These are phyloP conservation scores for Narcine bancroftii DNA, from an alignment of 2,113 vertebrate genomes.

Conservation along the genomic window DNA sequence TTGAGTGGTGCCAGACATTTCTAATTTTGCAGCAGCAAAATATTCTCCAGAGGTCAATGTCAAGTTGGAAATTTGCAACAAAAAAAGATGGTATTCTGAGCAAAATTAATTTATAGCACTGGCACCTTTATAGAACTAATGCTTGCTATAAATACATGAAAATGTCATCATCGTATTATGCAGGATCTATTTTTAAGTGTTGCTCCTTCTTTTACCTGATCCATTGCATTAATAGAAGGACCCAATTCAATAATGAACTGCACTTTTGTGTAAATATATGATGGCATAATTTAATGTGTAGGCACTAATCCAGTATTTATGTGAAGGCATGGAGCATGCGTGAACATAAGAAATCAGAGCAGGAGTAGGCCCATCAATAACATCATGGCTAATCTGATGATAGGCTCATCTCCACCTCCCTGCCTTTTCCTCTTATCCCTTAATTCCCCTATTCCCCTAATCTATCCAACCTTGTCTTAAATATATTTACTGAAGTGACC, in stretches of 20 bases:
- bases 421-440: too few species aligned
- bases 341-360: too few species aligned
- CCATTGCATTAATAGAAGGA: not conserved
- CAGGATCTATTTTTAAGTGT: not conserved
- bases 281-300: not conserved
- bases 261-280: too few species aligned
- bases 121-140: not conserved
- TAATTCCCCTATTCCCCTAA: too few species aligned
- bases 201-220: not conserved
- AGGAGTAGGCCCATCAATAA: too few species aligned
- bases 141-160: not conserved
- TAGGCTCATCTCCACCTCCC: too few species aligned
- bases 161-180: not conserved
- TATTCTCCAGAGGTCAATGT: not conserved
- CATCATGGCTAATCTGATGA: too few species aligned
- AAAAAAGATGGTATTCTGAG: not conserved
- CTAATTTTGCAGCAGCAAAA: constrained; percentile 20
- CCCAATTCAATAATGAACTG: not conserved
- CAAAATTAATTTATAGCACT: not conserved
- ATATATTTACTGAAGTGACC: too few species aligned
- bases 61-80: not conserved
- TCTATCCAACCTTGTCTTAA: too few species aligned
- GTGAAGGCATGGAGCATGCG: not conserved
- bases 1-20: not conserved
- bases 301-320: not conserved